Base-by-base conservation (phyloP, 1,140 invertebrate species). In the Penaeus japonicus region DNA sequence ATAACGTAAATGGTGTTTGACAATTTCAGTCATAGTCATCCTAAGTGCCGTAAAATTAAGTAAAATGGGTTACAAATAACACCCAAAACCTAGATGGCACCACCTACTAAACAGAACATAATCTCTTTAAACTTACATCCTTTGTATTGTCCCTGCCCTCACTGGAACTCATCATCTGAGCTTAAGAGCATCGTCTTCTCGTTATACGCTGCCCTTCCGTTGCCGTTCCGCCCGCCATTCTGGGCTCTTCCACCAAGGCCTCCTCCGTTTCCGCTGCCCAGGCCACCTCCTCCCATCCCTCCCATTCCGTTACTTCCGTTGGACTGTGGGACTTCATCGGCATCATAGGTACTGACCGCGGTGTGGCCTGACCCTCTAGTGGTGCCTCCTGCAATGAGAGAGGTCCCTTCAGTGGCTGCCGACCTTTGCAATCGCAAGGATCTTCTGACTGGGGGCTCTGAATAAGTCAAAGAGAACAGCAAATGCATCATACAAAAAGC, bases 141-240 rank as follows among this genome's bases (percentile, higher is more conserved):
- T 20, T 2, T 57, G 22, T n/a, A n/a, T 27, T 24, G 57, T 15
- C 47, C 53, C 47, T 84, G 75, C 32, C 55, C 83, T 94, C 92
- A 98, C 94, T 97, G 97, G 93, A 98, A 98, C 93, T 99, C 98
- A 93, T 99, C 98, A 92, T 99, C 98, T 86, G 97, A 98, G 93
- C 97, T 98, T 85, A 99, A 94, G 82, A 99, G 94, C 94, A 98
- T 98, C 30, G 97, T 98, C 93, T 99, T 99, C 93, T 99, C 98
- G 93, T 97, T 98, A 93, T 98, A 98, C 92, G 96, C 91, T 77
- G 79, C 90, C 89, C 89, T 89, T 35, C 84, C 87, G 54, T 83
- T 81, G 27, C 87, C 78, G 17, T 79, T 85, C n/a, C 84, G 84
- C 2, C 90, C 90, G 27, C 81, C 89, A 7, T 84, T 57, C 54